Base-by-base conservation (phyloP, 1,140 invertebrate genomes). In the Drosophila neocordata region DNA sequence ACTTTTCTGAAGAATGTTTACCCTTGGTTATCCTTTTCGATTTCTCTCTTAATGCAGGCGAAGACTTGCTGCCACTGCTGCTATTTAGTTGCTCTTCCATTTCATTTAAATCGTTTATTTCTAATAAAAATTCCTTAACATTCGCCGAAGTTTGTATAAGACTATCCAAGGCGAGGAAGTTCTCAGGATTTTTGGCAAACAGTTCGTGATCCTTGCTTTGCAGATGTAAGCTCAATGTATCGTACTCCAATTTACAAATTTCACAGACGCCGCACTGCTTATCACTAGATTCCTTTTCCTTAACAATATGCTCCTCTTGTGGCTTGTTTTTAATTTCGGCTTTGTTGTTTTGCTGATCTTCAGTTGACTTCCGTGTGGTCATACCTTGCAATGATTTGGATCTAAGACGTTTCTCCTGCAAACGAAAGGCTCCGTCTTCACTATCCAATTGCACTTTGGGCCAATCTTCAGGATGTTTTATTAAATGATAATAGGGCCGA, bases 191-290 rank as follows among this genome's bases (percentile, higher is more conserved):
- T 56, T 94, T 93, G 27, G 95, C 94, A 82, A 96, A 95, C 53
- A 93, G 94, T 44, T 94, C 82, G 91, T 96, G 95, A 77, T 95
- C 94, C 55, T 95, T 94, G n/a, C 94, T 95, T 65, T 95, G 94
- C 27, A 95, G 91, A 72, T 96, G 95, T 68, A 94, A 93, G 1
- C 93, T 92, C 12, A 95, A 89, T 77, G 94, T 94, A 60, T 93
- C 93, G 89, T 96, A 96, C 66, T 95, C 95, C 41, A 93, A 90
- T 76, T 94, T 95, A 89, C 95, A 96, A 88, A 96, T 95, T 92
- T 96, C 95, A 92, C 95, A 96, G 79, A 95, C 96, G 56, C 95
- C 95, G 55, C 93, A 93, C 75, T 93, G 92, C 63, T 93, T 92
- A 12, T 91, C 90, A 24, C 71, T 79, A 0, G 85, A 87, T 35